Evolutionary conservation across 2,113 vertebrate species (phyloP).

Genomic region (Vicugna pacos): DNA sequence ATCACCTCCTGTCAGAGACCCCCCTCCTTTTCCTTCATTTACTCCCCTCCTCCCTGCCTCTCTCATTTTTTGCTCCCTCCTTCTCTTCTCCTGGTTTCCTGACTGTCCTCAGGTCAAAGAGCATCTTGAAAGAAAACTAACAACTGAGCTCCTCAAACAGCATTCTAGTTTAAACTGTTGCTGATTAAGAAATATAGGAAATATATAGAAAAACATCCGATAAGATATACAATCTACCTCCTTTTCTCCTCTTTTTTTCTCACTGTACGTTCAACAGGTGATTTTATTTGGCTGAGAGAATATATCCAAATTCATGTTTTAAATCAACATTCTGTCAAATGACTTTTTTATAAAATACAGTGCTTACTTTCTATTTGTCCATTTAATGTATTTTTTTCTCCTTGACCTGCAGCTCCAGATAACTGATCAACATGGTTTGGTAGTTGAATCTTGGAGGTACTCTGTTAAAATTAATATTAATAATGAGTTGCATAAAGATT

Average conservation of each 20-base stretch:
- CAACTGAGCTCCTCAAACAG: not conserved
- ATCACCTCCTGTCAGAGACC: not conserved
- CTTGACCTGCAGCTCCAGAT: constrained; percentile 63
- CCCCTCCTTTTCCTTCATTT: not conserved
- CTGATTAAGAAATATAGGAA: not conserved
- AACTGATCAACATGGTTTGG: constrained; percentile 39
- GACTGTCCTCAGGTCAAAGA: not conserved
- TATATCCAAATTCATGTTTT: not conserved
- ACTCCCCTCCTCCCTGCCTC: not conserved
- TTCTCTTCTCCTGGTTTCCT: not conserved
- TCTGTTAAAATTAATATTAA: constrained; percentile 80
- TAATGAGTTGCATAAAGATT: constrained; percentile 27
- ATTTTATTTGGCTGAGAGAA: constrained; percentile 4
- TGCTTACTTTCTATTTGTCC: constrained; percentile 87
- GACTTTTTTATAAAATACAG: not conserved
- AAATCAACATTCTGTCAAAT: constrained; percentile 15
- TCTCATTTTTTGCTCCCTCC: not conserved
- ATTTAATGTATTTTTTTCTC: constrained; percentile 67
- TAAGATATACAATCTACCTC: not conserved
- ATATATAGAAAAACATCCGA: not conserved
- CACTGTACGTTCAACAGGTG: not conserved
- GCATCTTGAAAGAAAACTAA: not conserved
- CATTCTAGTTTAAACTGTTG: not conserved
- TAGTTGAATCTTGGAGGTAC: constrained; percentile 84
- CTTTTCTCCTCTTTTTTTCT: not conserved